Percentiles rank a stretch among this genome's conserved stretches.
Evolutionary conservation across 2,797 vertebrate genomes (phyloP).

Genomic region (Odontamblyopus rebecca): DNA sequence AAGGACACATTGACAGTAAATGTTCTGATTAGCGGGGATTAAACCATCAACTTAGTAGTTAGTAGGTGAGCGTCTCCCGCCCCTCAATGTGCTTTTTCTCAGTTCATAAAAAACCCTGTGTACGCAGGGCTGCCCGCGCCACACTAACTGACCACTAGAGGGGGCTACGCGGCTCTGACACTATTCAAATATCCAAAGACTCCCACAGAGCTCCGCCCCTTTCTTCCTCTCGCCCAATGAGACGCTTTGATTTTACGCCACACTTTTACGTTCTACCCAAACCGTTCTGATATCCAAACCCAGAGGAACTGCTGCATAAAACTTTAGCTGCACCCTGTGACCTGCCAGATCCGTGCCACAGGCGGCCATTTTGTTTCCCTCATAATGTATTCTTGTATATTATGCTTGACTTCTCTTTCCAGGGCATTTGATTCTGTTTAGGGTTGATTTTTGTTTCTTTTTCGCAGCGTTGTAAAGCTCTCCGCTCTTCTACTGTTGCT

Average conservation of each 20-base stretch:
- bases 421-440: constrained; percentile 69
- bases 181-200: constrained; percentile 69
- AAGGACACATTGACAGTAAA: too few species aligned
- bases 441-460: constrained; percentile 64
- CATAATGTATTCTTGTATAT: constrained; percentile 82
- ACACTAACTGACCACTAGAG: constrained; percentile 32
- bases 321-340: constrained; percentile 82
- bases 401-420: constrained; percentile 80
- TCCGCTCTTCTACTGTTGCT: constrained; percentile 83
- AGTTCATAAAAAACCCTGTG: constrained; percentile 55
- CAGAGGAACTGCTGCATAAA: constrained; percentile 79
- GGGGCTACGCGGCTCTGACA: constrained; percentile 53
- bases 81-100: not conserved
- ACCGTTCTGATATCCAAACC: constrained; percentile 55
- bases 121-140: constrained; percentile 20
- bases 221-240: constrained; percentile 49
- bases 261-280: constrained; percentile 26
- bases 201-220: constrained; percentile 48
- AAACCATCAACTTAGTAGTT: not conserved
- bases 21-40: not conserved
- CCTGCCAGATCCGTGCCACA: constrained; percentile 78
- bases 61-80: not conserved
- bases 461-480: constrained; percentile 81
- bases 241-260: constrained; percentile 49
- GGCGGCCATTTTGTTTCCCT: constrained; percentile 75